Evolutionary conservation across 2,113 vertebrate species (phyloP).

Genomic region (Lophotis ruficrista): DNA sequence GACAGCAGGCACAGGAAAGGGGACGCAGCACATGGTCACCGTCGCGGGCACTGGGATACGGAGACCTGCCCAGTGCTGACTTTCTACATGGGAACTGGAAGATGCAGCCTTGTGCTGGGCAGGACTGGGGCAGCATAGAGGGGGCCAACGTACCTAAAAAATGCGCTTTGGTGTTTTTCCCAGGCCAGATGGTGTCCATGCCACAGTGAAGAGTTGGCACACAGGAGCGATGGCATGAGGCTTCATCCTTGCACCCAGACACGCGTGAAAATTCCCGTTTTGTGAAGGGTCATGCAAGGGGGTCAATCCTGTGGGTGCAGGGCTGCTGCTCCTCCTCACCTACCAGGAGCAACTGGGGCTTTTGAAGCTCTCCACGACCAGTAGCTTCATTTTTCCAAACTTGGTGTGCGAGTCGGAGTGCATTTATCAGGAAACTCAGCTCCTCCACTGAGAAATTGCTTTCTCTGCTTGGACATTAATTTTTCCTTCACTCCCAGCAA

Average conservation of each 20-base stretch:
- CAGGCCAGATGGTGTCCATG: neutral
- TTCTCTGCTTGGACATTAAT: neutral
- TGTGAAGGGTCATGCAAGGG: rapidly evolving
- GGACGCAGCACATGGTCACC: rapidly evolving
- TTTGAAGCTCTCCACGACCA: neutral
- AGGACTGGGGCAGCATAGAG: too few relatives aligned
- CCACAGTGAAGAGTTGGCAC: too few relatives aligned
- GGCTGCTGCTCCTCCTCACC: neutral
- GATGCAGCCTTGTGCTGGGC: neutral
- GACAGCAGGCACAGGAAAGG: neutral
- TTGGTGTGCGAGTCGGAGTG: neutral
- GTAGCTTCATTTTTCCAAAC: neutral
- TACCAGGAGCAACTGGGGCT: neutral
- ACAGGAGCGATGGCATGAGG: rapidly evolving
- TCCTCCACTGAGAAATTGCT: neutral
- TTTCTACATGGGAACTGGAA: neutral
- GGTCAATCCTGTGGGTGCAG: too few relatives aligned
- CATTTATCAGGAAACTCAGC: neutral
- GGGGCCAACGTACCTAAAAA: rapidly evolving
- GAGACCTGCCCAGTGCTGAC: neutral
- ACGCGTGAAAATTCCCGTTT: rapidly evolving
- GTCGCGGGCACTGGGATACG: rapidly evolving
- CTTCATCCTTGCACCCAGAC: rapidly evolving
- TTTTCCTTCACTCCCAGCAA: neutral
- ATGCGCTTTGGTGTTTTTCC: rapidly evolving